A percentile compares a stretch with the other conserved stretches of the same genome.
These are phyloP conservation scores for Eretmochelys imbricata DNA, from an alignment of 2,113 vertebrate genomes.

Conservation along the genomic window DNA sequence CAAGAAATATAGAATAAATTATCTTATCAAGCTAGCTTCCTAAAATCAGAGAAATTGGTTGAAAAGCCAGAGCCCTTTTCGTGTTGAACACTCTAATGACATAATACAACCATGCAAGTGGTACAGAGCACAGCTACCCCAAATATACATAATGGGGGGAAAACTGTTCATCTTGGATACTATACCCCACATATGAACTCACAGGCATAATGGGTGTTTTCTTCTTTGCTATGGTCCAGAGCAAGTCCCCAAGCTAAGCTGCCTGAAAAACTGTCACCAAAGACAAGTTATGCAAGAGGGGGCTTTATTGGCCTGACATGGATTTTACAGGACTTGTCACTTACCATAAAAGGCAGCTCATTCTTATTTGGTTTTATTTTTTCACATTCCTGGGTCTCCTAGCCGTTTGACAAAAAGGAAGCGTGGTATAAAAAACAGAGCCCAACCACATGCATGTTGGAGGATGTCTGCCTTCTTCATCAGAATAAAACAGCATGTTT, in stretches of 20 bases:
- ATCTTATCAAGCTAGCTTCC: too few relatives aligned
- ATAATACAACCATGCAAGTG: not conserved
- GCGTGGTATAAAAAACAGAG: not conserved
- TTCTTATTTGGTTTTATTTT: not conserved
- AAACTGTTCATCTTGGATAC: not conserved
- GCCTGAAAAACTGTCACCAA: not conserved
- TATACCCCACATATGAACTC: not conserved
- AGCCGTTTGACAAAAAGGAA: not conserved
- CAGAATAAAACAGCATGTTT: not conserved
- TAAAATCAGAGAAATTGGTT: fast-evolving
- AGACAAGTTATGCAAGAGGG: not conserved
- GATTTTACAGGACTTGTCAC: not conserved
- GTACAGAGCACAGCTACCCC: not conserved
- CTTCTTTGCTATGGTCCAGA: not conserved
- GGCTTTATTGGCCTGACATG: not conserved
- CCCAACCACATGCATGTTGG: not conserved
- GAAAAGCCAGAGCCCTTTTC: not conserved
- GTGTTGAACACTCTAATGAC: not conserved
- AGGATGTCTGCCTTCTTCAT: not conserved
- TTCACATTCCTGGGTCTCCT: not conserved
- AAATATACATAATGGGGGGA: not conserved
- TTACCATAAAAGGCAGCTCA: not conserved
- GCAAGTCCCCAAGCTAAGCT: not conserved
- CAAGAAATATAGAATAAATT: fast-evolving
- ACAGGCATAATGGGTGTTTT: fast-evolving